Base-by-base conservation (phyloP, 1,140 invertebrate species). In the Drosophila prosaltans region DNA sequence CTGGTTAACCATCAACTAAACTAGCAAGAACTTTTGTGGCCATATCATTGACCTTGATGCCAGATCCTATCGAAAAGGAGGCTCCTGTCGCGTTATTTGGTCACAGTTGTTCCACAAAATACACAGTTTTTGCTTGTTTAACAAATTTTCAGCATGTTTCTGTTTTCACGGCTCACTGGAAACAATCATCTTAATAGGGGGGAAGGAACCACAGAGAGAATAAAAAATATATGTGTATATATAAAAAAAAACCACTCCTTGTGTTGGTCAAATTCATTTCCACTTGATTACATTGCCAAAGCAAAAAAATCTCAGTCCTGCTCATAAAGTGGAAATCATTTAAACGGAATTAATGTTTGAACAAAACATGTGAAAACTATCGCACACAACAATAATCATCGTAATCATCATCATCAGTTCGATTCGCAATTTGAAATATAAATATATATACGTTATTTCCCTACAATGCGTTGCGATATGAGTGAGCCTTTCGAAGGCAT, bases 321-420 rank as follows among this genome's bases (percentile, higher is more conserved):
- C 32, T 36, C 39, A 67, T 68, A 65, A 74, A 74, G 80, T 78
- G 69, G 72, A 81, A 91, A 74, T 74, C 88, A 91, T 77, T 91
- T 91, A 74, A 78, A 80, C 58, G 88, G 88, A 91, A 91, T 81
- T 91, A 91, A 91, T 91, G 72, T 78, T 73, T 58, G 73, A 91
- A 91, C 88, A 91, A 91, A 91, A 91, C 83, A 88, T 89, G 74
- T 72, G 85, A 84, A 89, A 89, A 89, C 84, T 89, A 88, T 88
- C 80, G 70, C 67, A 64, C 21, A 45, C 40, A 64, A 51, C 24
- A 51, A 48, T 51, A 51, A 51, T 51, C 45, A 51, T 26, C 45
- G 8, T 36, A 36, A 36, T 10, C 45, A 51, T 24, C 45, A 48
- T 48, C 45, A 51, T 51, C 45, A 51, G 45, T 51, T 54, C 55